A percentile compares a stretch with the other conserved stretches of the same genome.
Evolutionary conservation across 2,113 vertebrate genomes (phyloP).

Genomic region (Erinaceus europaeus): DNA sequence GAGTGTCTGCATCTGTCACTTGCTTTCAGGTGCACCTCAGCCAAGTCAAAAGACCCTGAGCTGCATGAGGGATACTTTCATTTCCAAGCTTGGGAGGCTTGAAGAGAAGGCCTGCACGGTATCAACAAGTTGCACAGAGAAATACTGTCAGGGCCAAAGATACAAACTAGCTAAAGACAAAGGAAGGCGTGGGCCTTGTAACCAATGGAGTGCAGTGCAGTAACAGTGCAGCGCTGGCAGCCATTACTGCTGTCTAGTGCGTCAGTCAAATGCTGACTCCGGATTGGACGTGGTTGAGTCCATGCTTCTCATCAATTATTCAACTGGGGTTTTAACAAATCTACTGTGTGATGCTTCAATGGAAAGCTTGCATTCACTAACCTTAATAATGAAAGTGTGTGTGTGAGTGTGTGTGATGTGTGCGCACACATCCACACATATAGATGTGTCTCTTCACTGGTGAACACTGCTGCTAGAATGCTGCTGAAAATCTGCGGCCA

Average conservation of each 20-base stretch:
- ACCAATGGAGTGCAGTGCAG: not conserved
- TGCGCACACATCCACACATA: no score
- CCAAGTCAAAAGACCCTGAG: no score
- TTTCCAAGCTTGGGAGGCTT: not conserved
- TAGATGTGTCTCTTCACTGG: no score
- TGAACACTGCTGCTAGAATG: no score
- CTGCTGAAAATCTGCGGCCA: no score
- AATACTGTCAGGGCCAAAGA: not conserved
- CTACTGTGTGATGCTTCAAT: no score
- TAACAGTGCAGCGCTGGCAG: not conserved
- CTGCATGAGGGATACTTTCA: not conserved
- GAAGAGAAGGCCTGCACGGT: not conserved
- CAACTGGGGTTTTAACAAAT: not conserved
- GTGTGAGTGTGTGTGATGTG: no score
- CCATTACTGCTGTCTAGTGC: fast-evolving
- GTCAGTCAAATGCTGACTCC: not conserved
- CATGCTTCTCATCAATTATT: not conserved
- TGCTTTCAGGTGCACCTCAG: no score
- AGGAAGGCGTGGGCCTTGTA: no score
- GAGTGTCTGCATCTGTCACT: not conserved
- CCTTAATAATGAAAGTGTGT: no score
- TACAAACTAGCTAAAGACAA: fast-evolving
- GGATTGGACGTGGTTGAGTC: not conserved
- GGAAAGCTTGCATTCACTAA: no score
- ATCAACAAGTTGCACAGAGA: not conserved